These are phyloP conservation scores for Netelia melanura DNA, from an alignment of 2,888 invertebrate genomes.

Conservation along the genomic window DNA sequence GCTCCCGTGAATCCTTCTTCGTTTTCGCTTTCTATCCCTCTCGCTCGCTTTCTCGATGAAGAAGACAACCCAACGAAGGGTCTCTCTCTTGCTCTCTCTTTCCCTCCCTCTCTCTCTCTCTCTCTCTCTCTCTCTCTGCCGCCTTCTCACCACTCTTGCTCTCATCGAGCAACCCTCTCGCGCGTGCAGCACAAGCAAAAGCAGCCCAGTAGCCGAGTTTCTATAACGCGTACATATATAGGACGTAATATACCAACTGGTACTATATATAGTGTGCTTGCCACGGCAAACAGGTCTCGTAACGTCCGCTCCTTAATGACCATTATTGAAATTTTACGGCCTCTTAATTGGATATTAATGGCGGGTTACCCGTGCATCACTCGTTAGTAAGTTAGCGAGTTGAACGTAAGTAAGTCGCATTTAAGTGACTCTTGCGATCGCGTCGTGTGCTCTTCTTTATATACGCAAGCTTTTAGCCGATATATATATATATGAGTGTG, in stretches of 20 bases:
- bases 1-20: slow-evolving; percentile 58
- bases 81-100: slow-evolving; percentile 17
- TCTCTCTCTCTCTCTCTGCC: slow-evolving; percentile 14
- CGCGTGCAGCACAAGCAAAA: slow-evolving; percentile 53
- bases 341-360: slow-evolving; percentile 84
- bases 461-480: not conserved
- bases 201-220: slow-evolving; percentile 30
- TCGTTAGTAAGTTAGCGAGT: slow-evolving; percentile 77
- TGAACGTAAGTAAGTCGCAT: slow-evolving; percentile 67
- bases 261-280: slow-evolving; percentile 42
- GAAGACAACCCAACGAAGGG: slow-evolving; percentile 29
- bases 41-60: slow-evolving; percentile 25
- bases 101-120: slow-evolving; percentile 25
- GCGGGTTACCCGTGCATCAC: slow-evolving; percentile 78
- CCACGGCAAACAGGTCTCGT: slow-evolving; percentile 75
- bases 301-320: slow-evolving; percentile 84
- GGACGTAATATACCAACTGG: slow-evolving; percentile 26
- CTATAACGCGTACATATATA: slow-evolving; percentile 16
- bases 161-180: slow-evolving; percentile 58
- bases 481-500: not conserved
- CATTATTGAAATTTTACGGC: slow-evolving; percentile 85
- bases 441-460: slow-evolving; percentile 19
- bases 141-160: slow-evolving; percentile 22
- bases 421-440: slow-evolving; percentile 63
- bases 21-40: slow-evolving; percentile 30